These are phyloP conservation scores for Cephonodes hylas DNA, from an alignment of 2,888 invertebrate genomes.

Conservation along the genomic window DNA sequence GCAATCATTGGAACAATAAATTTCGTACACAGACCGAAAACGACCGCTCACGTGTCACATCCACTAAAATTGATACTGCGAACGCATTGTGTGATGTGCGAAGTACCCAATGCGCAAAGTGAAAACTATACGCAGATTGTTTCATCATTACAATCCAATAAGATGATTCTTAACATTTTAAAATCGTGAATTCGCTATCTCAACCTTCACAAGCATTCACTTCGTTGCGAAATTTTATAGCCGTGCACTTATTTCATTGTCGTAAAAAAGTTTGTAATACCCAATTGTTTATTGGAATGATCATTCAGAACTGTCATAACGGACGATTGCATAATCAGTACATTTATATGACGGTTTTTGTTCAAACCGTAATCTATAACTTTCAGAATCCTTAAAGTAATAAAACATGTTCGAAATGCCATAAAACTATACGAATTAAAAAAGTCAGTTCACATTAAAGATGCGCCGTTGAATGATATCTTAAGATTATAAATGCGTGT, in stretches of 20 bases:
- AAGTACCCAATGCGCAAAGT: conserved; percentile 20
- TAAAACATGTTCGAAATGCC: too few species aligned
- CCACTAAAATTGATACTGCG: conserved; percentile 27
- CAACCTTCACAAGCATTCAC: neutral
- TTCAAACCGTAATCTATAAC: too few species aligned
- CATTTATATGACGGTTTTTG: too few species aligned
- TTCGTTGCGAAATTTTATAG: neutral
- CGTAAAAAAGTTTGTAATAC: neutral
- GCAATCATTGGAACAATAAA: conserved; percentile 66
- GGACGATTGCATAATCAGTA: too few species aligned
- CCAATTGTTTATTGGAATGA: neutral
- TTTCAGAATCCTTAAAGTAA: too few species aligned
- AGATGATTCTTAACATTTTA: neutral
- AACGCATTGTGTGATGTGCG: conserved; percentile 8
- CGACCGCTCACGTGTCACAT: conserved; percentile 28
- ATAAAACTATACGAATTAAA: too few species aligned
- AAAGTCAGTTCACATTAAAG: too few species aligned
- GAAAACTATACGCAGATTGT: conserved; percentile 28
- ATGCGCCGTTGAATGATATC: too few species aligned
- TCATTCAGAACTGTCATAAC: too few species aligned
- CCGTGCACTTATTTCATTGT: neutral
- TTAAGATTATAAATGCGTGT: too few species aligned
- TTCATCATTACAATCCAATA: neutral
- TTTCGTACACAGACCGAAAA: conserved; percentile 32
- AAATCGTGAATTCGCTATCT: neutral